Evolutionary conservation across 2,797 vertebrate species (phyloP).

Genomic region (Pseudotriccus pelzelni): DNA sequence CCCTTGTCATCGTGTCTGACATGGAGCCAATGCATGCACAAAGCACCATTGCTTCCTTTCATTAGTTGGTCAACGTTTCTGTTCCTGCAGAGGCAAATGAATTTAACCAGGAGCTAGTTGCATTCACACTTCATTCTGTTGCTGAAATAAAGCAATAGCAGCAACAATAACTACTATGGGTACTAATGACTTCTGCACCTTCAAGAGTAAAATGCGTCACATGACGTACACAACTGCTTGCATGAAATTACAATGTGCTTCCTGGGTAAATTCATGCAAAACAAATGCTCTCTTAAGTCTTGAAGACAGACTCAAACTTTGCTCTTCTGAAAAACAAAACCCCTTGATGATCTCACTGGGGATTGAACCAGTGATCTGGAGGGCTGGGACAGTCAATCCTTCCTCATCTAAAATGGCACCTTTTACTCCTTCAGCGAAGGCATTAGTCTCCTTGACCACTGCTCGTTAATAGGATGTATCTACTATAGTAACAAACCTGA

Average conservation of each 20-base stretch:
- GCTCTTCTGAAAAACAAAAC: background rate
- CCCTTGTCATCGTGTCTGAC: background rate
- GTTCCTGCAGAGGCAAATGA: background rate
- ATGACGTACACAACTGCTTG: rapidly evolving
- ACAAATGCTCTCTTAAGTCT: background rate
- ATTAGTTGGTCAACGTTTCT: background rate
- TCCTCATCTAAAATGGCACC: background rate
- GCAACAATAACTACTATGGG: background rate
- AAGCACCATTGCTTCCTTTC: background rate
- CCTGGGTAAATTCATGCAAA: background rate
- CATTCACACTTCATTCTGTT: background rate
- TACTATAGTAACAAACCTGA: background rate
- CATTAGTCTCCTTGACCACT: background rate
- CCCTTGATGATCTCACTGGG: background rate
- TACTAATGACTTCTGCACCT: background rate
- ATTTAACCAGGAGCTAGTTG: background rate
- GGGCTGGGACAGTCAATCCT: background rate
- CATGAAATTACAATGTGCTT: rapidly evolving
- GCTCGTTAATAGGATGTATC: background rate
- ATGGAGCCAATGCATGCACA: rapidly evolving
- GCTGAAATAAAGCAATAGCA: background rate
- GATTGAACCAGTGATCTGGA: background rate
- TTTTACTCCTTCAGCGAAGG: background rate
- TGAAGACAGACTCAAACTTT: background rate
- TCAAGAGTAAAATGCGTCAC: rapidly evolving